Percentiles rank a stretch among this genome's conserved stretches.
Evolutionary conservation across 2,113 vertebrate species (phyloP).

Genomic region (Megaceryle maxima): DNA sequence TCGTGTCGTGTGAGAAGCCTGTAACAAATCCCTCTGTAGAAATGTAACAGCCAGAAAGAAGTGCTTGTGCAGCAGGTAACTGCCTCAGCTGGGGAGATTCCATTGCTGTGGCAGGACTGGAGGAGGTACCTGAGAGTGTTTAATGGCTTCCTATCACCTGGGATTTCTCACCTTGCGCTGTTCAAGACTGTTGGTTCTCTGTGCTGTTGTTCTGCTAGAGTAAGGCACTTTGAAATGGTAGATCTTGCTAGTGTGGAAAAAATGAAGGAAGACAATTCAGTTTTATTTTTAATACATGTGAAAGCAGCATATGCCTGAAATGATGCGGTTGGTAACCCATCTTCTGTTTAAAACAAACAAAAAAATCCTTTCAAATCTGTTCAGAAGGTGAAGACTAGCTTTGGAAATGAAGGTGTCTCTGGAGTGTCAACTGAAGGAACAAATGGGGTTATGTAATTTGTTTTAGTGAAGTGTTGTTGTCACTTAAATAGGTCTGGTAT

Average conservation of each 20-base stretch:
- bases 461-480: conserved; percentile 5
- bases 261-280: neutral
- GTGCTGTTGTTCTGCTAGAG: neutral
- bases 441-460: neutral
- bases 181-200: neutral
- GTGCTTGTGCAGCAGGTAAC: neutral
- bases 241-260: neutral
- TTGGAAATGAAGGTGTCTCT: neutral
- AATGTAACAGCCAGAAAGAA: neutral
- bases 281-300: neutral
- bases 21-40: neutral
- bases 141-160: neutral
- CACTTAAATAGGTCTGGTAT: conserved; percentile 62
- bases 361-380: neutral
- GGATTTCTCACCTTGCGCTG: neutral
- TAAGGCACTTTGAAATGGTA: neutral
- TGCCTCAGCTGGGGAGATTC: accelerated
- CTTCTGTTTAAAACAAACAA: neutral
- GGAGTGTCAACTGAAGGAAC: neutral
- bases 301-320: neutral
- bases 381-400: neutral
- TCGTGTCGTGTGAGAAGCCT: accelerated
- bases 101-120: neutral
- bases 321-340: neutral
- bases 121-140: neutral